phyloP scores from a whole-genome alignment of 2,797 vertebrate species.

The Pseudochromis fuscus region DNA sequence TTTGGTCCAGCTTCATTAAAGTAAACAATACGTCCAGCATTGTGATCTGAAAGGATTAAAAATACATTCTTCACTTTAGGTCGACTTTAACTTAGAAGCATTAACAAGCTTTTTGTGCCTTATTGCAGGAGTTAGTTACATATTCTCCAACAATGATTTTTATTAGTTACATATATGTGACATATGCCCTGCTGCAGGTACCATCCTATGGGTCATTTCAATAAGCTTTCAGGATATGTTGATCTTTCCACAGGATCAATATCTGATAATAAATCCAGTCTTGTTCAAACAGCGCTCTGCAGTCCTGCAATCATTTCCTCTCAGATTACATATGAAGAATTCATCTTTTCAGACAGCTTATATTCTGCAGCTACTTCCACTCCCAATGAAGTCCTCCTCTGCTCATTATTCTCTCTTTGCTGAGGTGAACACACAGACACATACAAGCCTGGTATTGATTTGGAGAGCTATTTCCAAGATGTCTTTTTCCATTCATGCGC shows the following conservation, averaged over 20 bases:
- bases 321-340: conserved; percentile 56
- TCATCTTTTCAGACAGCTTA: conserved; percentile 30
- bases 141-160: no score
- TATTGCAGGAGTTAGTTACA: no score
- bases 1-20: no score
- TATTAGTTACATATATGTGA: no score
- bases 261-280: conserved; percentile 7
- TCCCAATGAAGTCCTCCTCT: conserved; percentile 48
- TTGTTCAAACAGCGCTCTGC: conserved; percentile 37
- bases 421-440: conserved; percentile 64
- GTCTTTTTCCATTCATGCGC: conserved; percentile 74
- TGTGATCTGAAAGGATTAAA: no score
- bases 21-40: no score
- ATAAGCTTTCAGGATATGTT: background rate
- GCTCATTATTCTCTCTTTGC: conserved; percentile 65
- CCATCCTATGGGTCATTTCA: background rate
- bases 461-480: conserved; percentile 74
- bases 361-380: conserved; percentile 38
- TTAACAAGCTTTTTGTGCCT: no score
- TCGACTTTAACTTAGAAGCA: no score
- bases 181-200: no score
- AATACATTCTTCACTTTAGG: no score
- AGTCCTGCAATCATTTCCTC: conserved; percentile 27
- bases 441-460: conserved; percentile 78
- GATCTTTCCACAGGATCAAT: background rate